These are phyloP conservation scores for Toxotes jaculatrix DNA, from an alignment of 2,113 vertebrate species.

Conservation along the genomic window DNA sequence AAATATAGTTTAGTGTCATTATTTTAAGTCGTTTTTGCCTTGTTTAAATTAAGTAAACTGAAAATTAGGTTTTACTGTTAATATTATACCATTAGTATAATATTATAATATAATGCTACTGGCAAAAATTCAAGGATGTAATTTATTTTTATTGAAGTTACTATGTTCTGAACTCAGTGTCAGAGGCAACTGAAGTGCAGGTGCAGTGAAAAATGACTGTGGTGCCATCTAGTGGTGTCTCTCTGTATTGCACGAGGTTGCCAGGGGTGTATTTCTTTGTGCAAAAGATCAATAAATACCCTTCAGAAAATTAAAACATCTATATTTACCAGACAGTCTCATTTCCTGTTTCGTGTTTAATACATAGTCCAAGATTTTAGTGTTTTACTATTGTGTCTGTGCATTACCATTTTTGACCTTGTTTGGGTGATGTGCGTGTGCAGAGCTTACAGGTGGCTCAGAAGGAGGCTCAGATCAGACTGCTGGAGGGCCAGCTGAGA, in stretches of 20 bases:
- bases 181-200: background rate
- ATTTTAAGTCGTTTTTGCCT: background rate
- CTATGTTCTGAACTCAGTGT: background rate
- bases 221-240: conserved; percentile 44
- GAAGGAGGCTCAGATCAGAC: conserved; percentile 94
- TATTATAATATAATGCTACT: background rate
- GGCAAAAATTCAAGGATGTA: background rate
- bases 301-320: background rate
- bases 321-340: background rate
- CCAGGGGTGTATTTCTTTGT: background rate
- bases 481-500: conserved; percentile 93
- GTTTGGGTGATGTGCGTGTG: background rate
- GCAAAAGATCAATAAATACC: background rate
- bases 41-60: background rate
- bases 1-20: background rate
- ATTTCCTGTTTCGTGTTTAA: background rate
- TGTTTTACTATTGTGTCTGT: background rate
- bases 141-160: background rate
- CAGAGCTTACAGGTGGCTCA: conserved; percentile 96
- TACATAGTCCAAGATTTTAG: background rate
- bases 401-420: background rate
- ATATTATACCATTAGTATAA: too few species aligned
- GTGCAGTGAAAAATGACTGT: background rate
- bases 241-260: background rate
- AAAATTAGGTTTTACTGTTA: background rate